Evolutionary conservation across 2,113 vertebrate genomes (phyloP).

Genomic region (Toxotes jaculatrix): DNA sequence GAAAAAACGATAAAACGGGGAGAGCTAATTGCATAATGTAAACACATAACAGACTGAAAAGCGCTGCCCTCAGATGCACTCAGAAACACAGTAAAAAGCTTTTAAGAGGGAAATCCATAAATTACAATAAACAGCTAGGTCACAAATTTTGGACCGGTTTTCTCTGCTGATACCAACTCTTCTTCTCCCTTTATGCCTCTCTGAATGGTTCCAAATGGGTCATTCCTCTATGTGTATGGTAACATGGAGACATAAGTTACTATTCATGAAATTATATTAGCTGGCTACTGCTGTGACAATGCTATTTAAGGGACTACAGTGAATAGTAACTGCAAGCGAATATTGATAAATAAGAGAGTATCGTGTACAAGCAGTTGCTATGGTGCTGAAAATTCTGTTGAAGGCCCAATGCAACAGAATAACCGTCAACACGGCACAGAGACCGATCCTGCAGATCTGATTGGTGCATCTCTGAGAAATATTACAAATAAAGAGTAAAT

Average conservation of each 20-base stretch:
- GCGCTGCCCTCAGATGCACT: slow-evolving; percentile 22
- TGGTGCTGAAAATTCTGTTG: background rate
- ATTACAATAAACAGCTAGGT: slow-evolving; percentile 18
- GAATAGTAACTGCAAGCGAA: background rate
- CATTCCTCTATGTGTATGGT: background rate
- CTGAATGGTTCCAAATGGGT: background rate
- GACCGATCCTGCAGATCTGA: background rate
- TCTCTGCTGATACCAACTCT: background rate
- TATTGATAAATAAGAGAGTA: slow-evolving; percentile 1
- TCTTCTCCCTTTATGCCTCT: too few species aligned
- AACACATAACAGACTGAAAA: slow-evolving; percentile 49
- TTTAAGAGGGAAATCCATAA: slow-evolving; percentile 30
- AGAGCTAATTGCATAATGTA: slow-evolving; percentile 45
- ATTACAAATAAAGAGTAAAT: background rate
- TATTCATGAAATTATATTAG: background rate
- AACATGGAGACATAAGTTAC: background rate
- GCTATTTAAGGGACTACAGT: background rate
- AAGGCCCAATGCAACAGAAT: background rate
- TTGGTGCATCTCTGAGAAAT: background rate
- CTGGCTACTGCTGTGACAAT: background rate
- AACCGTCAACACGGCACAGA: too few species aligned
- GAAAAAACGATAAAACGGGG: slow-evolving; percentile 9
- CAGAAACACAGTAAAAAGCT: slow-evolving; percentile 46
- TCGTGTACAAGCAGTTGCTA: background rate
- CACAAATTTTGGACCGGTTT: slow-evolving; percentile 20